Conservation (phyloP, 1,140 invertebrate species). For the Pristionchus pacificus region DNA sequence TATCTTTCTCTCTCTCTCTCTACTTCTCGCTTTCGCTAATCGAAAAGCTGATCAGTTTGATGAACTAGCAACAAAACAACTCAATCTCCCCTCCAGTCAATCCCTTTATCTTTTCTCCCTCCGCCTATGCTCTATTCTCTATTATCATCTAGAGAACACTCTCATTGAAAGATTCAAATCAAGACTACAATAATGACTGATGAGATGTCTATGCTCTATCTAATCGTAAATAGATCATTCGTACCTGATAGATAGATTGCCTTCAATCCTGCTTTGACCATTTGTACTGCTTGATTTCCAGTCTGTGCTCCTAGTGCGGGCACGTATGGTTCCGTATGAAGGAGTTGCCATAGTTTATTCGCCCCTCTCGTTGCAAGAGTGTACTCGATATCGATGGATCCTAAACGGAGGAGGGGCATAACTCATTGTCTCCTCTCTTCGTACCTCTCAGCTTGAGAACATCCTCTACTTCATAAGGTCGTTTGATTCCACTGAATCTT, state of each 20-base stretch:
- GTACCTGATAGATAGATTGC: slow-evolving; percentile 59
- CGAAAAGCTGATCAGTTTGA: too few species aligned
- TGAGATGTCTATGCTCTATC: too few species aligned
- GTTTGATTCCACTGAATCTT: slow-evolving; percentile 55
- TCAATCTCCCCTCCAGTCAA: too few species aligned
- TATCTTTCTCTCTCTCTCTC: too few species aligned
- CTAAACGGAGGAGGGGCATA: slow-evolving; percentile 6
- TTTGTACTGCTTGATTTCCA: slow-evolving; percentile 59
- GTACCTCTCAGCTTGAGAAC: slow-evolving; percentile 51
- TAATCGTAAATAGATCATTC: too few species aligned
- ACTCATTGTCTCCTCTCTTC: not conserved
- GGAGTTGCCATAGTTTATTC: slow-evolving; percentile 56
- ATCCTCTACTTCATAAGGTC: slow-evolving; percentile 58
- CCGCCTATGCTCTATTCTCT: too few species aligned
- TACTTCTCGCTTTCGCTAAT: too few species aligned
- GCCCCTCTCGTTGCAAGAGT: slow-evolving; percentile 57
- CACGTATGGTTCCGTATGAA: slow-evolving; percentile 55
- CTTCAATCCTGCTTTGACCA: slow-evolving; percentile 59
- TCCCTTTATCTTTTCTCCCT: too few species aligned
- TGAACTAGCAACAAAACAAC: too few species aligned
- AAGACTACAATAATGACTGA: too few species aligned
- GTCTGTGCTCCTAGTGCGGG: slow-evolving; percentile 58
- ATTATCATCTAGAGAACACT: too few species aligned
- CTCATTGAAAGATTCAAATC: too few species aligned
- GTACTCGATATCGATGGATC: slow-evolving; percentile 58